These are phyloP conservation scores for Anser cygnoides DNA, from an alignment of 2,113 vertebrate species.

Conservation along the genomic window DNA sequence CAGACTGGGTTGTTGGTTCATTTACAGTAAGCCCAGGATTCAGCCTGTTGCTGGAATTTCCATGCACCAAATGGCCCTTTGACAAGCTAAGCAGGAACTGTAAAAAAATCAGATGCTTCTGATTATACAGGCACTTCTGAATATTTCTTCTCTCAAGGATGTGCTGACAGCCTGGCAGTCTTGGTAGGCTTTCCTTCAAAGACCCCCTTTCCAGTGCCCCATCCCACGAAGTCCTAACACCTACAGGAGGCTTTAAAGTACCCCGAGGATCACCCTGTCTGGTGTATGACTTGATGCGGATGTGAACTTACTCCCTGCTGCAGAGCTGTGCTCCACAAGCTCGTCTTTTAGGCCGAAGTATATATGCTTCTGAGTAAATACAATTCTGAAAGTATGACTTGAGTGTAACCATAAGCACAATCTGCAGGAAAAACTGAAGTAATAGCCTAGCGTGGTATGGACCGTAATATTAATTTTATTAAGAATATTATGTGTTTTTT, in stretches of 20 bases:
- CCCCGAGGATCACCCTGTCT: background rate
- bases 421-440: background rate
- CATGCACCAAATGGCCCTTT: background rate
- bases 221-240: background rate
- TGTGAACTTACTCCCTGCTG: background rate
- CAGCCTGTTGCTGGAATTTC: background rate
- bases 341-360: background rate
- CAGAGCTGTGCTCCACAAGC: background rate
- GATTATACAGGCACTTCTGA: too few relatives aligned
- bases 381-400: background rate
- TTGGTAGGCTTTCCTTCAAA: background rate
- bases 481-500: background rate
- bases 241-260: background rate
- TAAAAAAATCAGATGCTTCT: background rate
- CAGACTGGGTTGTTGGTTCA: background rate
- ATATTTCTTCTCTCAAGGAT: background rate
- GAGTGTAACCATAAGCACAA: background rate
- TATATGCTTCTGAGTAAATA: background rate
- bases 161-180: background rate
- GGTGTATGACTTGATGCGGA: accelerated
- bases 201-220: background rate
- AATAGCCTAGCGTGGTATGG: background rate
- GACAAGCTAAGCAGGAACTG: background rate
- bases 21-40: background rate
- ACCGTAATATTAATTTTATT: background rate